Percentiles rank a stretch among this genome's conserved stretches.
phyloP scores from a whole-genome alignment of 2,113 vertebrate species.

The Egretta garzetta region DNA sequence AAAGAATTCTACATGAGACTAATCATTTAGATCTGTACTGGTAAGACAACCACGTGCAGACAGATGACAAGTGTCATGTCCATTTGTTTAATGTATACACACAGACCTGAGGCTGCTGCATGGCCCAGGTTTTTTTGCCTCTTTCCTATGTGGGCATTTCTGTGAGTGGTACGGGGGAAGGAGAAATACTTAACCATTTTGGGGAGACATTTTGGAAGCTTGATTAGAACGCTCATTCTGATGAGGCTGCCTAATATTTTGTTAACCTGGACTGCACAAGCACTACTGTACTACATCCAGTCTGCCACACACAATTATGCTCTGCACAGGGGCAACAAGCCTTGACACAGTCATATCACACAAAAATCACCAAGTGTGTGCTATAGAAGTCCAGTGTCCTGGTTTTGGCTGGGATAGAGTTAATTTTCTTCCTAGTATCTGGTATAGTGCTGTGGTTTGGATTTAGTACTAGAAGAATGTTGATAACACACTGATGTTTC shows the following conservation, averaged over 20 bases:
- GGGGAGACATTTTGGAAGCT: background rate
- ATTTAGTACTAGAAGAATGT: no score
- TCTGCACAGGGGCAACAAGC: fast-evolving
- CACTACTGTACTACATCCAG: fast-evolving
- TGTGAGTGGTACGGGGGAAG: fast-evolving
- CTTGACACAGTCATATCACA: fast-evolving
- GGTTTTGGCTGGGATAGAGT: no score
- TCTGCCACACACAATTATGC: fast-evolving
- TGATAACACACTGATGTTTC: no score
- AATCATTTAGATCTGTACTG: background rate
- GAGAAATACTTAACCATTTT: background rate
- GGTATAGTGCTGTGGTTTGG: no score
- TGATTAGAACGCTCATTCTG: background rate
- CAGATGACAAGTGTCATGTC: fast-evolving
- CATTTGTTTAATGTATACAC: fast-evolving
- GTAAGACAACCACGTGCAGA: background rate
- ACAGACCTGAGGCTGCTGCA: background rate
- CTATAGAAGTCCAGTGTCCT: background rate
- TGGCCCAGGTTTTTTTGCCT: fast-evolving
- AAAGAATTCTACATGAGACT: background rate
- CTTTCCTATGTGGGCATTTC: background rate
- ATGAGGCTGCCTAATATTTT: background rate
- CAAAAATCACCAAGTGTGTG: background rate
- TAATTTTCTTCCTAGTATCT: no score
- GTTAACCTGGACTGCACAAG: background rate